Conservation (phyloP, 2,888 invertebrate genomes). For the Scrobipalpa atriplicella region DNA sequence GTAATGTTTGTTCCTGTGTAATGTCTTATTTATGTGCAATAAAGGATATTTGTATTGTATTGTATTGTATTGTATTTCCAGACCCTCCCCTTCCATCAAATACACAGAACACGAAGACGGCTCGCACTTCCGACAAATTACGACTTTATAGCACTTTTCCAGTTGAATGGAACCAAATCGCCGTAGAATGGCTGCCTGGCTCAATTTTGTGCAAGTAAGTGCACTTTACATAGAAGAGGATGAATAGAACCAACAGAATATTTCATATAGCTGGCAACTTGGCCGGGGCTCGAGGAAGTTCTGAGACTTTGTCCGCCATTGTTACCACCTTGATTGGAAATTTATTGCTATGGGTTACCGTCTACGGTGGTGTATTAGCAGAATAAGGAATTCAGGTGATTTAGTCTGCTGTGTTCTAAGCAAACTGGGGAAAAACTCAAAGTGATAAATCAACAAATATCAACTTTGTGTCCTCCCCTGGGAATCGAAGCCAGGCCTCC, state of each 20-base stretch:
- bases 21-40: no score
- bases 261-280: constrained; percentile 62
- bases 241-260: constrained; percentile 66
- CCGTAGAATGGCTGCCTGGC: constrained; percentile 54
- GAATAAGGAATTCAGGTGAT: no score
- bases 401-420: no score
- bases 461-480: no score
- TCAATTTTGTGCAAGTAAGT: constrained; percentile 64
- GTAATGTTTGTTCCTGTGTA: no score
- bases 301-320: constrained; percentile 45
- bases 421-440: not conserved
- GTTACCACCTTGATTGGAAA: constrained; percentile 59
- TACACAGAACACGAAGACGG: constrained; percentile 29
- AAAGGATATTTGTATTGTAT: no score
- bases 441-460: no score
- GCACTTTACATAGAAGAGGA: constrained; percentile 55
- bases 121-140: constrained; percentile 38
- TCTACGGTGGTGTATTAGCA: not conserved
- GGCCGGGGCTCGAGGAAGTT: constrained; percentile 60
- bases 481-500: no score
- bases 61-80: no score
- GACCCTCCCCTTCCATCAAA: not conserved
- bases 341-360: constrained; percentile 47
- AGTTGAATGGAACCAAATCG: constrained; percentile 54
- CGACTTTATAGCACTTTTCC: constrained; percentile 61